Evolutionary conservation across 2,888 invertebrate species (phyloP), one percentile per base, ranked within the genome.

Genomic region (Limenitis camilla): DNA sequence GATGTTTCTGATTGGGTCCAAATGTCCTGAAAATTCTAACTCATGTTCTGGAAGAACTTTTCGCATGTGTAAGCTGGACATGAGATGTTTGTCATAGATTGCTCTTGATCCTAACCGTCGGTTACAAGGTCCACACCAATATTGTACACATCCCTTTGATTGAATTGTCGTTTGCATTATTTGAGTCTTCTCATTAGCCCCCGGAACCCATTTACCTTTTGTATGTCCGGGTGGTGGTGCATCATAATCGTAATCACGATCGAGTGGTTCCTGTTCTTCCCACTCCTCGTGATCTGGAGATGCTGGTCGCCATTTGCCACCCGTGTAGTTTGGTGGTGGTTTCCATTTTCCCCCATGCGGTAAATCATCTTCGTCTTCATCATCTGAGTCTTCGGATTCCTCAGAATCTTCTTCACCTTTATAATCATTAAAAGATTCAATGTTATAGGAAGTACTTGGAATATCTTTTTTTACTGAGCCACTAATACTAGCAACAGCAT

Each of bases 191-290:
- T 87, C 87, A 48, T 79, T 75, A 36, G 74, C 89, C 62, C 93
- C 93, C 0, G 94, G 94, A 46, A 94, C 89, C 95, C 95, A 95
- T 84, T 96, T 96, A 0, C 94, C 94, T 71, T 91, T 91, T 0
- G 93, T 93, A 63, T 94, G 90, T 36, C 89, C 90, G 4, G 92
- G 91, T 0, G 93, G 92, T 2, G 93, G 93, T 60, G 89, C 88
- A 48, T 83, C 87, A 63, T 85, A 86, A 65, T 88, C 83, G 49
- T 88, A 87, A 11, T 86, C 85, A 29, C 89, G 78, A 19, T 88
- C 83, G 7, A 68, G 90, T 58, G 89, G 89, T 52, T 88, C 81
- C 42, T 77, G 81, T 64, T 83, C 85, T 40, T 88, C 81, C 92
- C 91, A 92, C 10, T 89, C 89, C 56, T 89, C 88, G 30, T 84